Evolutionary conservation across 2,113 vertebrate species (phyloP).

Genomic region (Lepisosteus oculatus): DNA sequence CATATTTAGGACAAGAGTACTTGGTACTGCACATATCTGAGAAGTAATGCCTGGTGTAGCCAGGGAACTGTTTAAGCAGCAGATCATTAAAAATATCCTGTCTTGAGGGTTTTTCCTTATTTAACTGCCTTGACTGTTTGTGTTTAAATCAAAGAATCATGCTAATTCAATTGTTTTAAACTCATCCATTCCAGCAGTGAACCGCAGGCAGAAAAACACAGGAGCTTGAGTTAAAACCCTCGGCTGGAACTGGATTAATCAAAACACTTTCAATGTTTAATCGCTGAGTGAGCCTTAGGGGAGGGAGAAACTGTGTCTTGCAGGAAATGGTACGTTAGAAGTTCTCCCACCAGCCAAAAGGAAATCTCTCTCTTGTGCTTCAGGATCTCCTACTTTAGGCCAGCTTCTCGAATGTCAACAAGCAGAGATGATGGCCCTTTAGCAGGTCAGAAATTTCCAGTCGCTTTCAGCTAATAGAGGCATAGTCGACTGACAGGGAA

Average conservation of each 20-base stretch:
- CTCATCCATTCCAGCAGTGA: not conserved
- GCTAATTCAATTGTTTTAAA: constrained; percentile 4
- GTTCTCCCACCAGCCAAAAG: not conserved
- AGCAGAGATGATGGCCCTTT: too few species aligned
- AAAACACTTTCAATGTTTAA: constrained; percentile 6
- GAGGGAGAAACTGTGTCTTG: not conserved
- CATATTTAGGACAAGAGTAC: constrained; percentile 1
- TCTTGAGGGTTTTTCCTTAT: not conserved
- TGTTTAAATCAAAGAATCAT: constrained; percentile 4
- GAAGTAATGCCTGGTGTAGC: not conserved
- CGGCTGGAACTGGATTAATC: not conserved
- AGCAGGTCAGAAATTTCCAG: not conserved
- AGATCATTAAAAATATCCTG: constrained; percentile 15
- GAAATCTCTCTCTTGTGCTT: not conserved
- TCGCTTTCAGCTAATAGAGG: not conserved
- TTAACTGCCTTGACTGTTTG: not conserved
- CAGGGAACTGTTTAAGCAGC: not conserved
- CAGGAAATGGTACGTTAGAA: constrained; percentile 7
- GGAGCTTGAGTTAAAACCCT: not conserved
- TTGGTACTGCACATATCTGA: not conserved
- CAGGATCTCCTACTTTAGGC: too few species aligned
- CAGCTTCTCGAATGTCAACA: too few species aligned
- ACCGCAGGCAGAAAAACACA: not conserved
- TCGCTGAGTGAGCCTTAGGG: not conserved
- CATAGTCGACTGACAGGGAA: not conserved